Percentiles rank a stretch among this genome's conserved stretches.
phyloP scores from a whole-genome alignment of 2,797 vertebrate genomes.

The Channallabes apus region DNA sequence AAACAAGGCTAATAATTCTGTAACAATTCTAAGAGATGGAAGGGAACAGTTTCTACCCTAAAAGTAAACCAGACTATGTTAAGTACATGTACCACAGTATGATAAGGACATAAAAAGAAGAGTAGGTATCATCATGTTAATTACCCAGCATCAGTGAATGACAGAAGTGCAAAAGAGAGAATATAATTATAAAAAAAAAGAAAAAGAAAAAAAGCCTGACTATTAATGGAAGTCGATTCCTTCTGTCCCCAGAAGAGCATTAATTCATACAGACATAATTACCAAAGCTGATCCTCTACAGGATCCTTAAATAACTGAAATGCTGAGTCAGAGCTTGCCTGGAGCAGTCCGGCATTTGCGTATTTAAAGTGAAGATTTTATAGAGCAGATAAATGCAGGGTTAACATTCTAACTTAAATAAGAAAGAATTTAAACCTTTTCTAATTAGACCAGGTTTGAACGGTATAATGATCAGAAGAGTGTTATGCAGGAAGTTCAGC shows the following conservation, averaged over 20 bases:
- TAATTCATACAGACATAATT: slow-evolving; percentile 3
- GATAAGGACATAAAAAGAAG: neutral
- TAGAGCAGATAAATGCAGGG: neutral
- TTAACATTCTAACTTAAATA: neutral
- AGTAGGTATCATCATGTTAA: neutral
- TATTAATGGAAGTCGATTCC: slow-evolving; percentile 2
- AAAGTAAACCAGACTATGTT: neutral
- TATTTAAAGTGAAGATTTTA: slow-evolving; percentile 15
- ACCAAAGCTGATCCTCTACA: neutral
- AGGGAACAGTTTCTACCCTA: neutral
- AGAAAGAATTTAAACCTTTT: slow-evolving; percentile 1
- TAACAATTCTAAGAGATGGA: neutral
- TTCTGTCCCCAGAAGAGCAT: slow-evolving; percentile 4
- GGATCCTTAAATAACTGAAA: slow-evolving; percentile 24
- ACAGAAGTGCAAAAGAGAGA: neutral
- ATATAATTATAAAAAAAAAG: neutral
- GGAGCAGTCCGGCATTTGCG: neutral
- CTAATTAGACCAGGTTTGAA: slow-evolving; percentile 4
- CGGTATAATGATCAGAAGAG: slow-evolving; percentile 5
- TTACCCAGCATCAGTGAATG: neutral
- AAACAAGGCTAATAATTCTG: neutral
- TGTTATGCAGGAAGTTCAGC: slow-evolving; percentile 12
- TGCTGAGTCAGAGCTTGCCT: neutral
- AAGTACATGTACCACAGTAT: neutral
- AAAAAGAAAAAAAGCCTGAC: neutral